A percentile compares a stretch with the other conserved stretches of the same genome.
Evolutionary conservation across 2,888 invertebrate species (phyloP).

Genomic region (Heliconius ismenius): DNA sequence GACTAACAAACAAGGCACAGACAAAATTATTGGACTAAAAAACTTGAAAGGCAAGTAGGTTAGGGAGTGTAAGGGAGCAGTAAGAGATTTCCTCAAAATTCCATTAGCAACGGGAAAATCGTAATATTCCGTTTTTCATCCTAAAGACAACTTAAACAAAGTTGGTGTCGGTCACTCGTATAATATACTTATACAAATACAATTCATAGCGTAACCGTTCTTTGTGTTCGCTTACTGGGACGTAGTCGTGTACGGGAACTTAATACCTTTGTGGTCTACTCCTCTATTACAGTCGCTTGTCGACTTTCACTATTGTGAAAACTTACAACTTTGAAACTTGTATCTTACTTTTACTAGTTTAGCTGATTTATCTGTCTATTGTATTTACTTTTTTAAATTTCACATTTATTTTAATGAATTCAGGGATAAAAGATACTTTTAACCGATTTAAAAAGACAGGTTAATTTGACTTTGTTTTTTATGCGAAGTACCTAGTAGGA

Average conservation of each 20-base stretch:
- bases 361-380: constrained; percentile 21
- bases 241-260: constrained; percentile 36
- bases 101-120: neutral
- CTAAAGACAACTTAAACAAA: neutral
- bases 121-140: neutral
- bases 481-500: too few relatives aligned
- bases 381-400: neutral
- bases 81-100: neutral
- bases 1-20: too few relatives aligned
- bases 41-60: too few relatives aligned
- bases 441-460: neutral
- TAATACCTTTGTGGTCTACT: constrained; percentile 40
- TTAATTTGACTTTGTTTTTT: too few relatives aligned
- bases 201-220: constrained; percentile 19
- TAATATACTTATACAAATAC: neutral
- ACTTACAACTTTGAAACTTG: constrained; percentile 34
- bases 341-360: constrained; percentile 26
- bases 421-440: neutral
- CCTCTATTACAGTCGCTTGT: constrained; percentile 34
- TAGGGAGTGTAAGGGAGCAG: neutral
- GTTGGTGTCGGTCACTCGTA: neutral
- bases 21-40: too few relatives aligned
- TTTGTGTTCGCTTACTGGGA: constrained; percentile 25
- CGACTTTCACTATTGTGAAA: constrained; percentile 38
- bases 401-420: neutral